Conservation (phyloP, 2,113 vertebrate genomes). For the Calyptomena viridis region DNA sequence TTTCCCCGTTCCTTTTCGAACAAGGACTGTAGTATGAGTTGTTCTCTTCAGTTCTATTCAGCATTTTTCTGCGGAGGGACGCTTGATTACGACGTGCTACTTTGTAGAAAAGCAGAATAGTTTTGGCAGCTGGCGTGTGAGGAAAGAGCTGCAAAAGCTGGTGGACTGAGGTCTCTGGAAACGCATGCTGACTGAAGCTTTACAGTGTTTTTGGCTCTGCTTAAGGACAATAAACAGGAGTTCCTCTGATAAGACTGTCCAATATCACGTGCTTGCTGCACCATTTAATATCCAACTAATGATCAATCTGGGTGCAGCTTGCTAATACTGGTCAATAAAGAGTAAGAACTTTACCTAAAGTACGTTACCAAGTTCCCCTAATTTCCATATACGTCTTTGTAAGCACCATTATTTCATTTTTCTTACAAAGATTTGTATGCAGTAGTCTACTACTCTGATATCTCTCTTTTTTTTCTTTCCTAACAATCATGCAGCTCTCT, state of each 20-base stretch:
- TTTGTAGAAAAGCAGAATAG: background rate
- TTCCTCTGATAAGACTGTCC: conserved; percentile 15
- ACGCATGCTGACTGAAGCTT: background rate
- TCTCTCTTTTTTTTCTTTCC: fast-evolving
- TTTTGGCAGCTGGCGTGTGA: background rate
- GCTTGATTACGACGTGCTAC: background rate
- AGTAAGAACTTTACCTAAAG: background rate
- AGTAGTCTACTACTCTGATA: background rate
- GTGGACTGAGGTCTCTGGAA: background rate
- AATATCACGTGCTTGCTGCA: background rate
- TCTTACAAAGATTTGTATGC: background rate
- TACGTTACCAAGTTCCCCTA: background rate
- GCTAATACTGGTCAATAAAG: background rate
- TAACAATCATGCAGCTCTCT: background rate
- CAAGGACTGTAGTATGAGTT: background rate
- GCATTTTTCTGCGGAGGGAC: background rate
- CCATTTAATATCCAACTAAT: conserved; percentile 10
- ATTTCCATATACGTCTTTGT: background rate
- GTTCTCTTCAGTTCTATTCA: background rate
- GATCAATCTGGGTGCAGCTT: background rate
- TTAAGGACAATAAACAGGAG: conserved; percentile 10
- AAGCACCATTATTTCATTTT: background rate
- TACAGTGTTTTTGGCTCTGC: background rate
- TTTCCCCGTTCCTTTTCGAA: background rate
- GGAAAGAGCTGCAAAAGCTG: background rate